These are phyloP conservation scores for Acrobasis repandana DNA, from an alignment of 2,888 invertebrate species.

Conservation along the genomic window DNA sequence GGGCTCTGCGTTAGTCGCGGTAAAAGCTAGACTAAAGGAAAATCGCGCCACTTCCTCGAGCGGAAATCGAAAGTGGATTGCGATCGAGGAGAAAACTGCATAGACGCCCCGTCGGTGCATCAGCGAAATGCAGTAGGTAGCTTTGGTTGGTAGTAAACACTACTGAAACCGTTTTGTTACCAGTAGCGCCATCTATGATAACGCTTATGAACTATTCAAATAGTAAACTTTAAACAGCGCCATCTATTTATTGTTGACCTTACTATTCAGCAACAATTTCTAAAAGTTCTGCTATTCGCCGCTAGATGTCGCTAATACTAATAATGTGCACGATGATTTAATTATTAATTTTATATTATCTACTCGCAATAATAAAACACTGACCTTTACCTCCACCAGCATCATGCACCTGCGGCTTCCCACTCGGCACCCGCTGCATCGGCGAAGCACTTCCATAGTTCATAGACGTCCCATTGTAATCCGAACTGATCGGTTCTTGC, in stretches of 20 bases:
- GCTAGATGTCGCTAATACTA: conserved; percentile 46
- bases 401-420: conserved; percentile 78
- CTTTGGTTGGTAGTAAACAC: not conserved
- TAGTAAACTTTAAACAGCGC: conserved; percentile 33
- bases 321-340: conserved; percentile 10
- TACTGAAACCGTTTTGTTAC: conserved; percentile 18
- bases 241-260: conserved; percentile 46
- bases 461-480: conserved; percentile 77
- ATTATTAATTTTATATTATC: not conserved
- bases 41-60: conserved; percentile 75
- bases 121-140: conserved; percentile 26
- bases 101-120: conserved; percentile 32
- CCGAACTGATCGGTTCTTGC: conserved; percentile 78
- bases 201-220: conserved; percentile 25
- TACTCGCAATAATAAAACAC: conserved; percentile 43
- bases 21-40: conserved; percentile 77
- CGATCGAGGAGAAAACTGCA: conserved; percentile 72
- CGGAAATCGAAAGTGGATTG: conserved; percentile 78
- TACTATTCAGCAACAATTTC: conserved; percentile 26
- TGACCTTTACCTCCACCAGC: conserved; percentile 83
- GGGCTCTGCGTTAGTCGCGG: conserved; percentile 38
- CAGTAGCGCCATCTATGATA: conserved; percentile 53
- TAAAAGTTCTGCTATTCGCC: conserved; percentile 34
- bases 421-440: conserved; percentile 80
- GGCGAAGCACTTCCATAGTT: conserved; percentile 78